Base-by-base conservation (phyloP, 1,140 invertebrate genomes). In the Ostrea denselamellosa region DNA sequence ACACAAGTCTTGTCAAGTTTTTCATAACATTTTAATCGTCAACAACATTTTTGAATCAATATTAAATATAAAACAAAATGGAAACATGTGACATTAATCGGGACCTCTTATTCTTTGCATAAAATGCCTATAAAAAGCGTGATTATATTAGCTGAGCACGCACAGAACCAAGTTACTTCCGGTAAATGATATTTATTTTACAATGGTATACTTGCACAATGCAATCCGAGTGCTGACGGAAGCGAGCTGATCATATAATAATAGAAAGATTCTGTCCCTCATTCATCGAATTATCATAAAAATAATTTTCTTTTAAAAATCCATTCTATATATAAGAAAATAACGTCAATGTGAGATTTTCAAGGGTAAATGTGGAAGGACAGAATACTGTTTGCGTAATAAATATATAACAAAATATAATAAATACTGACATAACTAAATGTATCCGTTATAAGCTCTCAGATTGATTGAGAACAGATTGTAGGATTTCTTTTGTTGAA, bases 61-160 rank as follows among this genome's bases (percentile, higher is more conserved):
- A 77, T 77, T 77, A 77, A 77, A 77, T 77, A 77, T 77, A 77
- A 77, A 77, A 77, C 68, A 77, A 77, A 62, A 77, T 77, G 25
- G 68, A 77, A 77, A 77, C 68, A 77, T 77, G n/a, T n/a, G 68
- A 77, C 68, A 77, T 34, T 25, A 25, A 77, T 28, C 25, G 68
- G 68, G 68, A 77, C 68, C 68, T 77, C 68, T 10, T 25, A 14
- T 71, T 71, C 8, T 77, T 77, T 77, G 68, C 68, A 77, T 77
- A 77, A 77, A 77, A 77, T 77, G 68, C 68, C 68, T 77, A 77
- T 77, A 77, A 77, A 62, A 77, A 77, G 68, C 68, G 28, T 77
- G 68, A 77, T 77, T 77, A 77, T 28, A 77, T 77, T 34, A 77
- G 68, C 68, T 77, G 68, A 77, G 25, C 68, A 77, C 28, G 68